These are phyloP conservation scores for Stomatorhinus walkeri DNA, from an alignment of 2,797 vertebrate species.

Conservation along the genomic window DNA sequence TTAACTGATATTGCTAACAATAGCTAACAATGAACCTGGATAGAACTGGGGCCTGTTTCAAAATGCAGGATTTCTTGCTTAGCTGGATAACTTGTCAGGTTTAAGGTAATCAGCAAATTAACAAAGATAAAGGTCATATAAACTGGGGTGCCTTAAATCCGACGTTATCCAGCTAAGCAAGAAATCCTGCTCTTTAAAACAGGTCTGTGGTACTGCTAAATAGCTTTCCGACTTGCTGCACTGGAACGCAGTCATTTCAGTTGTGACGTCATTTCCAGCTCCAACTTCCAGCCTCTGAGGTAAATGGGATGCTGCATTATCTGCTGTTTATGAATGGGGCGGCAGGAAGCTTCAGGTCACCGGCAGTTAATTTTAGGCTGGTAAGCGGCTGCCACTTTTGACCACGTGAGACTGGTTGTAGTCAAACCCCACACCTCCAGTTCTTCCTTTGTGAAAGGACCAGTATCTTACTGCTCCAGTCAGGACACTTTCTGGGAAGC, in stretches of 20 bases:
- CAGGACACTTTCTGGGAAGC: background rate
- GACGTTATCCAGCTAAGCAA: background rate
- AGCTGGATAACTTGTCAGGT: background rate
- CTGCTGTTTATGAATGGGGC: background rate
- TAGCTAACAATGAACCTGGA: background rate
- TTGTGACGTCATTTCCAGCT: background rate
- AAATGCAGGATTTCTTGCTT: background rate
- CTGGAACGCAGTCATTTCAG: background rate
- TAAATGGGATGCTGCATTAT: background rate
- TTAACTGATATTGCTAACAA: background rate
- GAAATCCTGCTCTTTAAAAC: background rate
- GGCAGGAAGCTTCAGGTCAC: background rate
- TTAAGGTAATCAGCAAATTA: background rate
- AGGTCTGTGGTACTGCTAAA: background rate
- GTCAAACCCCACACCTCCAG: background rate
- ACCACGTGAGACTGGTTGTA: background rate
- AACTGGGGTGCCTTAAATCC: background rate
- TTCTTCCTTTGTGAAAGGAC: background rate
- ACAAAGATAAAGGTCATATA: background rate
- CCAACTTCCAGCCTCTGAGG: background rate
- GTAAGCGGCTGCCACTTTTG: background rate
- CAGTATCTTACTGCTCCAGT: background rate
- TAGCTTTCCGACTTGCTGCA: background rate
- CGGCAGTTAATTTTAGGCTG: background rate
- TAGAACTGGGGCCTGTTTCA: background rate